Conservation (phyloP, 2,797 vertebrate species). For the Urophycis tenuis region DNA sequence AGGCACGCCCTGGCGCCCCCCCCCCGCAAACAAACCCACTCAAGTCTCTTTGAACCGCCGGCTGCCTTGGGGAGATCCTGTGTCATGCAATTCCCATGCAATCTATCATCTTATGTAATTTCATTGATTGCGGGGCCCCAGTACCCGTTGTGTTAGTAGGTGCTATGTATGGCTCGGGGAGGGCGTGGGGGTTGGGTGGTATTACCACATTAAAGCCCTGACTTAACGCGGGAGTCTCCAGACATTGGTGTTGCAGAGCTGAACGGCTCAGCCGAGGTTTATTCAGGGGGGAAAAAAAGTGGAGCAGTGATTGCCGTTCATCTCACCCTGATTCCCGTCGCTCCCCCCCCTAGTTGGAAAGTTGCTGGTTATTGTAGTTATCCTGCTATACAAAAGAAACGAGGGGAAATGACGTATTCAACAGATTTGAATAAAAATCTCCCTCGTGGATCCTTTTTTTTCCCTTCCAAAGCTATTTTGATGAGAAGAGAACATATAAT, state of each 20-base stretch:
- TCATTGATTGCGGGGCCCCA: neutral
- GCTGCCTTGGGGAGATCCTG: neutral
- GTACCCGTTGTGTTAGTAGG: neutral
- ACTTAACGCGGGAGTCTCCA: constrained; percentile 17
- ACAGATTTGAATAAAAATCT: neutral
- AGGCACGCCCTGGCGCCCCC: too few relatives aligned
- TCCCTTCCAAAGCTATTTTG: neutral
- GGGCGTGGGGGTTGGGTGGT: too few relatives aligned
- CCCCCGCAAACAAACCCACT: neutral
- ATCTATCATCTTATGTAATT: neutral
- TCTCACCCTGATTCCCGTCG: constrained; percentile 44
- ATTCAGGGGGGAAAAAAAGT: constrained; percentile 26
- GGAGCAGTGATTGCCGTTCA: constrained; percentile 18
- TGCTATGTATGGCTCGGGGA: neutral
- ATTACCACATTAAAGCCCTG: neutral
- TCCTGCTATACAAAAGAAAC: constrained; percentile 27
- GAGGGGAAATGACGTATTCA: neutral
- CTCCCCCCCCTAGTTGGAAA: constrained; percentile 29
- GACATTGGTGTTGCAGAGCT: neutral
- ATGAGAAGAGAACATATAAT: neutral
- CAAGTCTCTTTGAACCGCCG: neutral
- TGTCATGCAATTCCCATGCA: neutral
- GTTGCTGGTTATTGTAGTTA: constrained; percentile 32
- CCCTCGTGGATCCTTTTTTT: neutral
- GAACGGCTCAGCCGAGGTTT: constrained; percentile 17